These are phyloP conservation scores for Choristoneura fumiferana DNA, from an alignment of 1,140 invertebrate species.

Conservation along the genomic window DNA sequence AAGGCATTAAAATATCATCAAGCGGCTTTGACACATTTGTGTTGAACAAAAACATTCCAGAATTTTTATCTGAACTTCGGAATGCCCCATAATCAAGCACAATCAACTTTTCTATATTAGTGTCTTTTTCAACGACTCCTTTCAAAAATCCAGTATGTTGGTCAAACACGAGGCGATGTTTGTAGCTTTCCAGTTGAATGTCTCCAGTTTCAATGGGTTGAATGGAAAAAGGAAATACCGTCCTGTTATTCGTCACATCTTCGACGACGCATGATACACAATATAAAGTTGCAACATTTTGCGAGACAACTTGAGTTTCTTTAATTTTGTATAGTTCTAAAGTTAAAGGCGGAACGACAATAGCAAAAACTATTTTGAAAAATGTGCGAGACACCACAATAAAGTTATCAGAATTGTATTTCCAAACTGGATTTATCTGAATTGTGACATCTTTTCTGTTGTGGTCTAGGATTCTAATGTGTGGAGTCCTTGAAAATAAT, in stretches of 20 bases:
- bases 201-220: slow-evolving; percentile 82
- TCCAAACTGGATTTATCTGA: slow-evolving; percentile 89
- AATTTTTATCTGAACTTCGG: slow-evolving; percentile 46
- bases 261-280: slow-evolving; percentile 80
- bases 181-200: slow-evolving; percentile 87
- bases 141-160: slow-evolving; percentile 86
- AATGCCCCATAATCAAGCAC: slow-evolving; percentile 59
- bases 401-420: slow-evolving; percentile 59
- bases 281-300: slow-evolving; percentile 80
- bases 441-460: slow-evolving; percentile 79
- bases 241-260: slow-evolving; percentile 34
- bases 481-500: slow-evolving; percentile 81
- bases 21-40: slow-evolving; percentile 52
- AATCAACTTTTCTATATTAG: slow-evolving; percentile 38
- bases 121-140: slow-evolving; percentile 52
- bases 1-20: slow-evolving; percentile 46
- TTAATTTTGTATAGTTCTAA: slow-evolving; percentile 82
- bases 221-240: slow-evolving; percentile 74
- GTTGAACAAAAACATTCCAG: slow-evolving; percentile 62
- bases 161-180: slow-evolving; percentile 84
- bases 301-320: slow-evolving; percentile 54
- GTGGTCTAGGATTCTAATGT: slow-evolving; percentile 83
- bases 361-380: slow-evolving; percentile 86
- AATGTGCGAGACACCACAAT: slow-evolving; percentile 79
- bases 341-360: slow-evolving; percentile 84